Evolutionary conservation across 2,888 invertebrate genomes (phyloP).

Genomic region (Macrosiphum euphorbiae): DNA sequence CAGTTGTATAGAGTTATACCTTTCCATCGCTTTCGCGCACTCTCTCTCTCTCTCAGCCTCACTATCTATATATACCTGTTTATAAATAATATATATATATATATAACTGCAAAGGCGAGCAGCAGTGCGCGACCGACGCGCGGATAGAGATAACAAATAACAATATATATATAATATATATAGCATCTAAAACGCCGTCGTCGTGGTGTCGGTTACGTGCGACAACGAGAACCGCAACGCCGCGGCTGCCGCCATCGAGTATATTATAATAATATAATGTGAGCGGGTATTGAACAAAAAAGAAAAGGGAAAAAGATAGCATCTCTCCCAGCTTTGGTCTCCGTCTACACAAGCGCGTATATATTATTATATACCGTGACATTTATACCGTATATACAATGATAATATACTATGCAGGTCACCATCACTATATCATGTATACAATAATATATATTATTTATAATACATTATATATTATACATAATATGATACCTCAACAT

Average conservation of each 20-base stretch:
- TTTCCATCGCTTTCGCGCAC: neutral
- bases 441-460: neutral
- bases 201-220: conserved; percentile 54
- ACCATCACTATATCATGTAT: neutral
- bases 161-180: neutral
- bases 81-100: conserved; percentile 9
- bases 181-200: neutral
- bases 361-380: neutral
- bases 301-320: neutral
- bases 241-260: neutral
- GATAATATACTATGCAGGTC: neutral
- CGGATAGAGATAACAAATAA: conserved; percentile 17
- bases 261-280: neutral
- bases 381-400: conserved; percentile 6
- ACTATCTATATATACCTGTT: neutral
- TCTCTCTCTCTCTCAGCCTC: neutral
- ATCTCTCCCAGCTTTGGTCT: conserved; percentile 10
- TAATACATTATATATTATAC: neutral
- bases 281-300: neutral
- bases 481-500: neutral
- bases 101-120: neutral
- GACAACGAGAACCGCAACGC: conserved; percentile 33
- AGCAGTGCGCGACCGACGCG: neutral
- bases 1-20: neutral
- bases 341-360: neutral